Evolutionary conservation across 2,888 invertebrate genomes (phyloP).

Genomic region (Leistus spinibarbis): DNA sequence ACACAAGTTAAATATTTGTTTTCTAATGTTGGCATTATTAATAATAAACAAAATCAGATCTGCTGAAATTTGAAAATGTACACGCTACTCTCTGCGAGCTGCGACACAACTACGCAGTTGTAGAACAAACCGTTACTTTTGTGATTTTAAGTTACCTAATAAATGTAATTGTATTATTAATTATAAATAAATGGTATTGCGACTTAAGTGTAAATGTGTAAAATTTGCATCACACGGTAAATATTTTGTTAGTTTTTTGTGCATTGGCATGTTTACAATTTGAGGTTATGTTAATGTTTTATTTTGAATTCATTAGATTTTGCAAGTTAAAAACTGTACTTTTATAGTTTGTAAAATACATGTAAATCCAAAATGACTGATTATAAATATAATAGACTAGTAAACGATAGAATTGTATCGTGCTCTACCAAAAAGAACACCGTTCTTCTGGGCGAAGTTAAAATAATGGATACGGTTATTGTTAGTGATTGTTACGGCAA

Average conservation of each 20-base stretch:
- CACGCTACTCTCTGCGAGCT: background rate
- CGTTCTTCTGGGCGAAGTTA: conserved; percentile 4
- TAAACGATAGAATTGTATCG: background rate
- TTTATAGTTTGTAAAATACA: background rate
- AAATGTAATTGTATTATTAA: background rate
- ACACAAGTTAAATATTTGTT: background rate
- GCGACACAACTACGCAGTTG: no score
- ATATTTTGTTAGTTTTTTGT: background rate
- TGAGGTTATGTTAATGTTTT: background rate
- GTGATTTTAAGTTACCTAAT: background rate
- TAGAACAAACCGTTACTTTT: background rate
- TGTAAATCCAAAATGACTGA: background rate
- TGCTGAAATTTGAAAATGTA: background rate
- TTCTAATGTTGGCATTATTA: background rate
- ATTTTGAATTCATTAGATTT: background rate
- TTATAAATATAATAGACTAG: conserved; percentile 19
- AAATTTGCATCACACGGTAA: background rate
- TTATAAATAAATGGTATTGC: background rate
- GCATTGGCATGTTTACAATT: background rate
- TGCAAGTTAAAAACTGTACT: background rate
- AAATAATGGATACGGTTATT: conserved; percentile 6
- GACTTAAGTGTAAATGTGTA: background rate
- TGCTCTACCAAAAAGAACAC: conserved; percentile 13
- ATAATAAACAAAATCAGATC: background rate
- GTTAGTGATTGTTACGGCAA: conserved; percentile 16